phyloP scores from a whole-genome alignment of 1,140 invertebrate genomes.

The Paraescarpia echinospica region DNA sequence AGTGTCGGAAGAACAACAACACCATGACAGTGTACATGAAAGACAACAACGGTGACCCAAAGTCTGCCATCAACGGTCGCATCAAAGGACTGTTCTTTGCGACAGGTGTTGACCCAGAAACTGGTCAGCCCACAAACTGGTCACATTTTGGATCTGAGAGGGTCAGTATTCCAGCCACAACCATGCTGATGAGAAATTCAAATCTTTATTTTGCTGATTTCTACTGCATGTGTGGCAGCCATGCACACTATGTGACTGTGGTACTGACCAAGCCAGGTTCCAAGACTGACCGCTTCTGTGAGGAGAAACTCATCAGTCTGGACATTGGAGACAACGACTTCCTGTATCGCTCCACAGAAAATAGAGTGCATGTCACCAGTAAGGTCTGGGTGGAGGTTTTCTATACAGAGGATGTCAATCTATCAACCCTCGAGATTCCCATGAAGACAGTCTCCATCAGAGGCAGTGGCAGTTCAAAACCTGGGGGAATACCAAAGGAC shows the following conservation, averaged over 20 bases:
- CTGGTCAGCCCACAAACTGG: not conserved
- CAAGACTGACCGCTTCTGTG: conserved; percentile 22
- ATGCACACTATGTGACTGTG: conserved; percentile 23
- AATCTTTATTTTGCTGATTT: conserved; percentile 31
- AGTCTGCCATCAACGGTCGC: conserved; percentile 17
- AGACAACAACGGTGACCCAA: conserved; percentile 22
- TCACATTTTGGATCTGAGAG: conserved; percentile 16
- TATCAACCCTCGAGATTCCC: not conserved
- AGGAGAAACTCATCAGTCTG: conserved; percentile 5
- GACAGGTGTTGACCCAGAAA: not conserved
- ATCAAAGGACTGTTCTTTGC: conserved; percentile 24
- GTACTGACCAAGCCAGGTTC: conserved; percentile 18
- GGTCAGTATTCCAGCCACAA: conserved; percentile 9
- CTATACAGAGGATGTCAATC: not conserved
- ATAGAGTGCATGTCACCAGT: not conserved
- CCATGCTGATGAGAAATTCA: not conserved
- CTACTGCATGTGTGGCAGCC: conserved; percentile 18
- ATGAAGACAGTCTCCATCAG: not conserved
- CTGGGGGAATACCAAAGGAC: not conserved
- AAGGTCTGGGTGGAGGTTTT: not conserved
- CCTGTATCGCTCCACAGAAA: not conserved
- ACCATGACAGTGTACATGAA: conserved; percentile 13
- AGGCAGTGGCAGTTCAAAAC: not conserved
- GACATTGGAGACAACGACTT: conserved; percentile 19
- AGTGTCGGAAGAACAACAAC: not conserved